These are phyloP conservation scores for Trileptium ribeirensis DNA, from an alignment of 2,888 invertebrate genomes.

Conservation along the genomic window DNA sequence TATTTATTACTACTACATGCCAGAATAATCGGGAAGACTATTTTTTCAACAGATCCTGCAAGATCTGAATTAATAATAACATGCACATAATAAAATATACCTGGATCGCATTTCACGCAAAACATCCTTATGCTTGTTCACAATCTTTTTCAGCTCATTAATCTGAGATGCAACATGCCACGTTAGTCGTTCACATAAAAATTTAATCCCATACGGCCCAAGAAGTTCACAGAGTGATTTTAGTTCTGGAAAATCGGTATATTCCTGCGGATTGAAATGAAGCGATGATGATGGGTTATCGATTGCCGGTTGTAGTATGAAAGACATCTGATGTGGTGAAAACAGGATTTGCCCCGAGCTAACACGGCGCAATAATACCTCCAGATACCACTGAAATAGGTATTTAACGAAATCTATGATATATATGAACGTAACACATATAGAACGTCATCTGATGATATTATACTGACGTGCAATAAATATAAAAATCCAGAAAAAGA, in stretches of 20 bases:
- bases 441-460: too few relatives aligned
- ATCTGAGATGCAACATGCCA: slow-evolving; percentile 98
- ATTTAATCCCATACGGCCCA: slow-evolving; percentile 96
- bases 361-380: slow-evolving; percentile 72
- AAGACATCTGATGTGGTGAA: slow-evolving; percentile 87
- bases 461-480: too few relatives aligned
- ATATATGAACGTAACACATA: too few relatives aligned
- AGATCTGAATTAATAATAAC: not conserved
- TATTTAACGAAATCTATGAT: too few relatives aligned
- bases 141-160: slow-evolving; percentile 82
- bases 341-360: slow-evolving; percentile 91
- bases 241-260: slow-evolving; percentile 89
- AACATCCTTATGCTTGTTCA: slow-evolving; percentile 83
- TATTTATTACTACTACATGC: too few relatives aligned
- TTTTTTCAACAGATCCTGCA: too few relatives aligned
- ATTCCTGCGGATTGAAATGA: slow-evolving; percentile 94
- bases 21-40: too few relatives aligned
- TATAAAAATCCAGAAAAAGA: too few relatives aligned
- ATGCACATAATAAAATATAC: not conserved
- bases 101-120: slow-evolving; percentile 81
- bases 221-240: slow-evolving; percentile 88
- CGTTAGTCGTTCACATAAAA: slow-evolving; percentile 89
- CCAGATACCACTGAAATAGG: slow-evolving; percentile 60
- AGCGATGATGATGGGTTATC: slow-evolving; percentile 56
- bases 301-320: slow-evolving; percentile 75